A percentile compares a stretch with the other conserved stretches of the same genome.
phyloP scores from a whole-genome alignment of 2,888 invertebrate species.

The Leucozona laternaria region DNA sequence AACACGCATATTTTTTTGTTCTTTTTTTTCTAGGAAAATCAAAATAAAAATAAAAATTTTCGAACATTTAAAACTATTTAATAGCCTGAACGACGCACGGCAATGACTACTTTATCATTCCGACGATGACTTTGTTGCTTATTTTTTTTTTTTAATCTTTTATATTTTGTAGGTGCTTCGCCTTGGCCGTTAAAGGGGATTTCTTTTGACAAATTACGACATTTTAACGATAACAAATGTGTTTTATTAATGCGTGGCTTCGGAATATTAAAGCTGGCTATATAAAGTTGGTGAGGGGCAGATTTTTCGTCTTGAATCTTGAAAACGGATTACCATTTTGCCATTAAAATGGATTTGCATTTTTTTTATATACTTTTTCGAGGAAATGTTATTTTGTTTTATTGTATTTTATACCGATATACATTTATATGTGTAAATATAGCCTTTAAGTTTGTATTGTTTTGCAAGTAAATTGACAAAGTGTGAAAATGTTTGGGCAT shows the following conservation, averaged over 20 bases:
- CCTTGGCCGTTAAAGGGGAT: constrained; percentile 36
- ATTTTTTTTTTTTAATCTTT: neutral
- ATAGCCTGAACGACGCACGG: neutral
- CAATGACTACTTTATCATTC: neutral
- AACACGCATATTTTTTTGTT: constrained; percentile 16
- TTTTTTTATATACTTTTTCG: neutral
- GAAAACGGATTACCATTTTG: constrained; percentile 19
- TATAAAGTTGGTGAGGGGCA: neutral
- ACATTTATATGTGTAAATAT: neutral
- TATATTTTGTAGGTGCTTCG: constrained; percentile 26
- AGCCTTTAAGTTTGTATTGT: neutral
- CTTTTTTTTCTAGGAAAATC: neutral
- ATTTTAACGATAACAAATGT: constrained; percentile 70
- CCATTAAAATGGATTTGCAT: constrained; percentile 26
- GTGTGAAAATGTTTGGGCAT: constrained; percentile 25
- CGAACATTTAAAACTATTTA: constrained; percentile 48
- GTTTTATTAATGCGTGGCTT: constrained; percentile 66
- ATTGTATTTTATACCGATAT: neutral
- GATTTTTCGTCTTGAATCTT: constrained; percentile 6
- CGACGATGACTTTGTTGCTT: neutral
- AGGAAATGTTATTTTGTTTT: neutral
- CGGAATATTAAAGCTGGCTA: constrained; percentile 9
- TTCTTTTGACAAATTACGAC: constrained; percentile 70
- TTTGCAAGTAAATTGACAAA: neutral
- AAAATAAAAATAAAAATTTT: constrained; percentile 12